Evolutionary conservation across 2,888 invertebrate genomes (phyloP), one percentile per base, ranked within the genome.

Genomic region (Oligia strigilis): DNA sequence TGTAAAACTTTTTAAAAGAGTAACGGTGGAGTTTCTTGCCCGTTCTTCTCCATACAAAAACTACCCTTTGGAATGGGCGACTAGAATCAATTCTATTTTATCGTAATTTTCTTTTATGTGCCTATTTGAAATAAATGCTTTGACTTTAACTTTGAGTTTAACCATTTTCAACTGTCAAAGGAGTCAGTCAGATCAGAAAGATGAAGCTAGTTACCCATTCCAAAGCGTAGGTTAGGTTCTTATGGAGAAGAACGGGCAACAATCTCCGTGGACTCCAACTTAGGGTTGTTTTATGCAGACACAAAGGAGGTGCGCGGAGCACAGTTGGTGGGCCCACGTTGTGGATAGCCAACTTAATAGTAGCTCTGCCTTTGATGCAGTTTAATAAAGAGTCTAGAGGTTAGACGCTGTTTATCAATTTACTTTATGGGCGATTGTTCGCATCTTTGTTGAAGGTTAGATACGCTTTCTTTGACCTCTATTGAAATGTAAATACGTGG

Each of bases 391-490:
- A 85, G 77, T 77, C 66, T 70, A 4, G 77, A 65, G 75, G 77
- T 62, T 74, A 77, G 77, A n/a, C 58, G 75, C 79, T 62, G 73
- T 79, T 85, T 85, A 82, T 77, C 72, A 69, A 85, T 82, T 85
- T 79, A 80, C 70, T 86, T 84, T 85, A 85, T 77, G 75, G 80
- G 2, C 75, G 46, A 90, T 77, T 78, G 78, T 79, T 77, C 14
- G 86, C 87, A 88, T 83, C 77, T 87, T 90, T 85, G 78, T 77
- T 80, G 75, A 72, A 78, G 75, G 89, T 90, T 84, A 84, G 72
- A 36, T 70, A 73, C 88, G 86, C 84, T 90, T 92, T 92, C 91
- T 87, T 83, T 89, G 87, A 89, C 92, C 92, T 93, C 87, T 90
- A 91, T 92, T 92, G 84, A 81, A 72, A 77, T 81, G 67, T 67